Evolutionary conservation across 2,113 vertebrate genomes (phyloP), one percentile per base, ranked within the genome.

Genomic region (Rutilus rutilus): DNA sequence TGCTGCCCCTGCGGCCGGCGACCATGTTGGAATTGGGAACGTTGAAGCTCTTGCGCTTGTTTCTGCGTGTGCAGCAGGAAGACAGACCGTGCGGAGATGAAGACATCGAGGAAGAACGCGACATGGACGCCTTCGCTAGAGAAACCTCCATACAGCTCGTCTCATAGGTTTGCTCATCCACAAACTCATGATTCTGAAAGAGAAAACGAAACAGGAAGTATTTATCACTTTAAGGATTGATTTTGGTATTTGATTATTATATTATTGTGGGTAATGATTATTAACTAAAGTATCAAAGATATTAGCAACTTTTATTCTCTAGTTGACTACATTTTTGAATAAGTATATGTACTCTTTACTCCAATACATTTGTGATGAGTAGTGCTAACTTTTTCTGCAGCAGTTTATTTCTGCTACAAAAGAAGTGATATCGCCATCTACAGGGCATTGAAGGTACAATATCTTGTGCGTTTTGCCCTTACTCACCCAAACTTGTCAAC

Each of bases 151-250:
- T 95, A 78, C 95, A 97, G 93, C 94, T 96, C 8, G 95, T 91
- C 89, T 99, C 96, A 0, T 94, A 97, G 19, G 94, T 91, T 91
- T 97, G 96, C 87, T 98, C 98, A 27, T 99, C 97, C 90, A 98
- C 96, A 90, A 99, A 98, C 88, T 98, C 95, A 0, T 99, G 97
- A 90, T 98, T 99, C 98, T 99, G 90, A 75, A 19, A 84, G 30
- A 86, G 42, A 65, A 69, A 52, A 75, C 47, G n/a, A 69, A 36
- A 52, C 15, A 30, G 45, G 57, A 27, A 14, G 7, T 33, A 30
- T 75, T 75, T 75, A 27, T 17, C n/a, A 76, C 25, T 52, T 76
- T 33, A 78, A 57, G 5, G 19, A 19, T 19, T 78, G 27, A 19
- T 77, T 54, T 77, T 52, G 25, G 25, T 19, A 33, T 17, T 25